A percentile compares a stretch with the other conserved stretches of the same genome.
Evolutionary conservation across 2,113 vertebrate species (phyloP).

Genomic region (Oreocharis arfaki): DNA sequence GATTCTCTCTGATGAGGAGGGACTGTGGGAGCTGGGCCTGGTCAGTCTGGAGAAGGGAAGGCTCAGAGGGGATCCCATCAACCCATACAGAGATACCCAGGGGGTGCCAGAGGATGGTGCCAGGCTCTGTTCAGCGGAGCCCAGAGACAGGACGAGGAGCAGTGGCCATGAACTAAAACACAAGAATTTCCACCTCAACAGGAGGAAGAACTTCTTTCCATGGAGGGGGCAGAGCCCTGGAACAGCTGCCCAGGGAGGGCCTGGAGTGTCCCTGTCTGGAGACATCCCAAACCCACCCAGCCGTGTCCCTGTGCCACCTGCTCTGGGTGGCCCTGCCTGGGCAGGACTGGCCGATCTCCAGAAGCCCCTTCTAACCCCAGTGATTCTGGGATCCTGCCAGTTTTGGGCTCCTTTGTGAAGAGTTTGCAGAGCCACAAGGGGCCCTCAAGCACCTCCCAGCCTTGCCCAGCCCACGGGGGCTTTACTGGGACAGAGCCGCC

Average conservation of each 20-base stretch:
- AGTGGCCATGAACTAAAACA: background rate
- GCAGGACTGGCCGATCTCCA: background rate
- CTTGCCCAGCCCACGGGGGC: rapidly evolving
- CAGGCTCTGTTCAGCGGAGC: background rate
- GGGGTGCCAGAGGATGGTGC: background rate
- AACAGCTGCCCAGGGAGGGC: background rate
- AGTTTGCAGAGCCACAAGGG: background rate
- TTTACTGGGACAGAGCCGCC: background rate
- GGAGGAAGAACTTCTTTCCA: background rate
- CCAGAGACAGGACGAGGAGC: background rate
- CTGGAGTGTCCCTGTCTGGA: background rate
- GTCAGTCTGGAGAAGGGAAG: background rate
- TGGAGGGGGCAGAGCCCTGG: background rate
- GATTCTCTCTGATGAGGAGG: too few relatives aligned
- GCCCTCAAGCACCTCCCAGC: background rate
- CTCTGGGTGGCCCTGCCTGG: background rate
- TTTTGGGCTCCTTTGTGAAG: background rate
- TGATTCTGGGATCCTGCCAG: background rate
- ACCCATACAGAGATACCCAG: background rate
- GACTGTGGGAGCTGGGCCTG: background rate
- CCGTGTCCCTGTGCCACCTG: background rate
- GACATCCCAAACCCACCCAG: background rate
- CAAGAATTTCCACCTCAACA: background rate
- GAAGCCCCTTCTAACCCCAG: background rate
- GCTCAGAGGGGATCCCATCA: background rate